These are phyloP conservation scores for Notarius lentiginosus DNA, from an alignment of 2,113 vertebrate genomes.

Conservation along the genomic window DNA sequence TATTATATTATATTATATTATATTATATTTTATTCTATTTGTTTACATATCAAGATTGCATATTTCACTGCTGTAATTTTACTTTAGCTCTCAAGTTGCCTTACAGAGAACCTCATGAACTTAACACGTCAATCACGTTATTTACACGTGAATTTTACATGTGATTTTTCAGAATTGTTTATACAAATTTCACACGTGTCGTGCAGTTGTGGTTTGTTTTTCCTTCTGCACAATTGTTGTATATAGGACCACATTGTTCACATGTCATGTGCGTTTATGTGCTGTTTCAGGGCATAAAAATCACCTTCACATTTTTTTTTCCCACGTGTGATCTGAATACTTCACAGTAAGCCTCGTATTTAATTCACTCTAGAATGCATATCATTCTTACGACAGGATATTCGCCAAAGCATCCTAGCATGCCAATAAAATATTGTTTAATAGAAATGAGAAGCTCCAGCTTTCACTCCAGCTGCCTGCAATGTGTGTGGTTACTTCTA, in stretches of 20 bases:
- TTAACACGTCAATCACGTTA: neutral
- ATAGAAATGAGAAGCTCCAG: neutral
- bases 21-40: too few relatives aligned
- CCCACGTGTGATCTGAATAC: neutral
- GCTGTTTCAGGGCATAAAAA: neutral
- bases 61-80: neutral
- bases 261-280: neutral
- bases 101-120: neutral
- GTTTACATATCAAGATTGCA: too few relatives aligned
- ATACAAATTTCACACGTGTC: neutral
- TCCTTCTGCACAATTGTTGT: neutral
- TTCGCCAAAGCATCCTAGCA: neutral
- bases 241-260: neutral
- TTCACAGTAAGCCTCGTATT: neutral
- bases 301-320: neutral
- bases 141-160: neutral
- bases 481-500: neutral
- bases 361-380: neutral
- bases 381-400: neutral
- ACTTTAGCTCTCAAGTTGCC: neutral
- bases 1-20: too few relatives aligned
- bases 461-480: conserved; percentile 1
- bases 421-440: neutral
- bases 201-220: neutral
- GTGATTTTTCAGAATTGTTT: neutral